A percentile compares a stretch with the other conserved stretches of the same genome.
These are phyloP conservation scores for Xestoiulus laeticollis DNA, from an alignment of 2,888 invertebrate genomes.

Conservation along the genomic window DNA sequence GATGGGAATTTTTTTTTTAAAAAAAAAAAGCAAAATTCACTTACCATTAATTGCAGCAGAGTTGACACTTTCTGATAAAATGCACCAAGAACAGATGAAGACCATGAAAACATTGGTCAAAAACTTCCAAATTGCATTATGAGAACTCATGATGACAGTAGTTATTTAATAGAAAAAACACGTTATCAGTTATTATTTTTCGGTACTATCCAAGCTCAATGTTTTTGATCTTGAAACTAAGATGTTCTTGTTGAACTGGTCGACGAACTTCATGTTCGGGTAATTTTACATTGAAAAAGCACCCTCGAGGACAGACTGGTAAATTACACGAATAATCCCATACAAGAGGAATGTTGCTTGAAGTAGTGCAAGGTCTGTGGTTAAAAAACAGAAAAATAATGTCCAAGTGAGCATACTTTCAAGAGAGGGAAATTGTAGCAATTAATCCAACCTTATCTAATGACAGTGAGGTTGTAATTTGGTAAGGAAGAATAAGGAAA, in stretches of 20 bases:
- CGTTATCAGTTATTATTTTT: not conserved
- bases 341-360: not conserved
- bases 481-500: not conserved
- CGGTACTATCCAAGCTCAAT: not conserved
- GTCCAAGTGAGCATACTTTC: not conserved
- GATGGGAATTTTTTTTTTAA: not conserved
- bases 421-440: not conserved
- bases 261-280: constrained; percentile 41
- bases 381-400: constrained; percentile 40
- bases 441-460: constrained; percentile 31
- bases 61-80: not conserved
- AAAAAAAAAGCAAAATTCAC: not conserved
- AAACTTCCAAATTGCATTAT: not conserved
- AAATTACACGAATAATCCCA: constrained; percentile 31
- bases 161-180: not conserved
- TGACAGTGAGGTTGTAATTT: not conserved
- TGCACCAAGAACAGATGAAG: not conserved
- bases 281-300: not conserved
- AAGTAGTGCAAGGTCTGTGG: not conserved
- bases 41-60: not conserved
- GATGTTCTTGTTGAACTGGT: not conserved
- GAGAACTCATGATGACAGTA: not conserved
- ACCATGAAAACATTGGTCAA: not conserved
- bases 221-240: constrained; percentile 8
- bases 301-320: not conserved